Evolutionary conservation across 2,113 vertebrate species (phyloP).

Genomic region (Noctilio leporinus): DNA sequence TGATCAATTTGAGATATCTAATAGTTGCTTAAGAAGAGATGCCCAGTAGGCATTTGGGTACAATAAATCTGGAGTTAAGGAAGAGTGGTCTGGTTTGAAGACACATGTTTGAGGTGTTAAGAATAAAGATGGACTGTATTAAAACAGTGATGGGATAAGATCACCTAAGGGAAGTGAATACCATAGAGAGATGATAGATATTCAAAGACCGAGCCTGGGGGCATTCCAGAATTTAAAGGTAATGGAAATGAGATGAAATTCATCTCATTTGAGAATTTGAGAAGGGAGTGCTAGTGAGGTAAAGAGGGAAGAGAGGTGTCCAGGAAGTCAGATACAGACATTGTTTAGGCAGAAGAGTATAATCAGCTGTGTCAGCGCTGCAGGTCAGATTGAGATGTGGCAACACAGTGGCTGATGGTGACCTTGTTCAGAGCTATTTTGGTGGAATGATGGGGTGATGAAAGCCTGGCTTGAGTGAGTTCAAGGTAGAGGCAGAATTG

Average conservation of each 20-base stretch:
- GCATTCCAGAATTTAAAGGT: not conserved
- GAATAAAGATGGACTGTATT: not conserved
- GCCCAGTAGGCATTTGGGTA: not conserved
- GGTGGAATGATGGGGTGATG: not conserved
- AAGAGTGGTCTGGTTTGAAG: not conserved
- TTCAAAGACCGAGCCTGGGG: not conserved
- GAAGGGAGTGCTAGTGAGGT: not conserved
- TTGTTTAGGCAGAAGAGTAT: not conserved
- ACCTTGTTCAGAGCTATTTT: slow-evolving; percentile 6
- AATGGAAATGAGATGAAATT: not conserved
- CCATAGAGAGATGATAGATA: not conserved
- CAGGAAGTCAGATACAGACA: not conserved
- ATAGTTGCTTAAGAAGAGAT: not conserved
- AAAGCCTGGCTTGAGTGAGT: not conserved
- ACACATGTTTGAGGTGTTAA: not conserved
- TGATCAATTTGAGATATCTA: not conserved
- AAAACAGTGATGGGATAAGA: not conserved
- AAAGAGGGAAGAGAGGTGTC: not conserved
- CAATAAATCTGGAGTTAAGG: not conserved
- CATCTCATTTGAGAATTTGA: too few species aligned
- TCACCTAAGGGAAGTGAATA: not conserved
- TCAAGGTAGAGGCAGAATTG: not conserved
- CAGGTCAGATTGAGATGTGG: not conserved
- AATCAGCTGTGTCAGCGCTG: not conserved
- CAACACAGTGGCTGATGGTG: not conserved